These are phyloP conservation scores for Heliconius hermathena DNA, from an alignment of 1,140 invertebrate species.

Conservation along the genomic window DNA sequence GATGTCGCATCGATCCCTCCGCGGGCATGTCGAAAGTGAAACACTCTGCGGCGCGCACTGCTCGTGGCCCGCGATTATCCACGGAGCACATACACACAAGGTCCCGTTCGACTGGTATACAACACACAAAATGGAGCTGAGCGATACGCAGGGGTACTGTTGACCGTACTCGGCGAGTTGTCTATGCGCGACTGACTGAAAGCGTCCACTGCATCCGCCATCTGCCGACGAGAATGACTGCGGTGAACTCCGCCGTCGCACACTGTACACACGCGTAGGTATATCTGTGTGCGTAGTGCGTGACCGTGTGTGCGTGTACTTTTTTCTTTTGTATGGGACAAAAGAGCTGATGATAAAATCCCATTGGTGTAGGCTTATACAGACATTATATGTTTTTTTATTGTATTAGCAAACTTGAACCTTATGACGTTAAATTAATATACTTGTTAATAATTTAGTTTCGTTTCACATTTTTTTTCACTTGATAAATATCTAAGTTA, in stretches of 20 bases:
- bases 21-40: slow-evolving; percentile 75
- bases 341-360: slow-evolving; percentile 51
- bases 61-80: slow-evolving; percentile 68
- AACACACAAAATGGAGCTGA: slow-evolving; percentile 80
- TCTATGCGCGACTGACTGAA: slow-evolving; percentile 79
- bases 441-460: neutral
- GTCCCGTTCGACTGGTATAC: slow-evolving; percentile 69
- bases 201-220: slow-evolving; percentile 79
- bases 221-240: slow-evolving; percentile 80
- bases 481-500: neutral
- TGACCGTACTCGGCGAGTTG: slow-evolving; percentile 64
- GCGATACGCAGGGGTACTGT: slow-evolving; percentile 65
- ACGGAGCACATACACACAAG: slow-evolving; percentile 80
- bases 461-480: neutral
- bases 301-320: slow-evolving; percentile 56
- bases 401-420: slow-evolving; percentile 51
- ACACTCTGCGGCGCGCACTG: slow-evolving; percentile 63
- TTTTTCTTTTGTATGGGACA: slow-evolving; percentile 71
- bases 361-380: slow-evolving; percentile 68
- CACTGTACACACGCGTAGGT: slow-evolving; percentile 39
- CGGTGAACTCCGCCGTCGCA: slow-evolving; percentile 64
- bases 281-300: slow-evolving; percentile 52
- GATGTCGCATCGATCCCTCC: slow-evolving; percentile 77
- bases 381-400: slow-evolving; percentile 56
- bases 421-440: slow-evolving; percentile 38